phyloP scores from a whole-genome alignment of 2,888 invertebrate species.

The Notodonta dromedarius region DNA sequence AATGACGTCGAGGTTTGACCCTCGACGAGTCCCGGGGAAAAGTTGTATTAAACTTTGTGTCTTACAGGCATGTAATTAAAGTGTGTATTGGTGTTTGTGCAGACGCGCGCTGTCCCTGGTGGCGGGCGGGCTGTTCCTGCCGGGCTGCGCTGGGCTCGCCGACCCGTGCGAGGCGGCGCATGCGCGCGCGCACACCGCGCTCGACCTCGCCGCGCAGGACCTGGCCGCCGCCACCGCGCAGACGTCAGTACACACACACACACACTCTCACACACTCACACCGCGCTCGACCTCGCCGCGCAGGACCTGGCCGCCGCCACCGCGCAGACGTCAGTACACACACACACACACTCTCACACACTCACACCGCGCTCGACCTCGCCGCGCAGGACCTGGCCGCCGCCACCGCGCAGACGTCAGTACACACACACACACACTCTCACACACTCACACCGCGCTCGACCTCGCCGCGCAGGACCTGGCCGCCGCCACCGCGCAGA shows the following conservation, averaged over 20 bases:
- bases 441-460: too few relatives aligned
- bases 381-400: too few relatives aligned
- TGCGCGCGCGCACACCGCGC: slow-evolving; percentile 94
- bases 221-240: slow-evolving; percentile 97
- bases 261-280: neutral
- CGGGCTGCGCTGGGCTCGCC: slow-evolving; percentile 95
- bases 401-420: too few relatives aligned
- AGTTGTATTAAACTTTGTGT: too few relatives aligned
- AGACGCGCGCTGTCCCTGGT: slow-evolving; percentile 94
- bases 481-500: too few relatives aligned
- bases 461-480: too few relatives aligned
- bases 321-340: slow-evolving; percentile 88
- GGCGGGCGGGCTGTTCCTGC: slow-evolving; percentile 97
- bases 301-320: too few relatives aligned
- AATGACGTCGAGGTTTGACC: too few relatives aligned
- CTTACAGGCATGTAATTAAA: neutral
- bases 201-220: slow-evolving; percentile 96
- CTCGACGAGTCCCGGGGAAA: too few relatives aligned
- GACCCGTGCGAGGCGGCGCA: slow-evolving; percentile 97
- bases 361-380: too few relatives aligned
- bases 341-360: neutral
- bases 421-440: too few relatives aligned
- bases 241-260: slow-evolving; percentile 77
- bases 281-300: too few relatives aligned
- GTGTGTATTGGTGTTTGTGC: slow-evolving; percentile 11